Evolutionary conservation across 2,113 vertebrate species (phyloP), one percentile per base, ranked within the genome.

Genomic region (Cyanistes caeruleus): DNA sequence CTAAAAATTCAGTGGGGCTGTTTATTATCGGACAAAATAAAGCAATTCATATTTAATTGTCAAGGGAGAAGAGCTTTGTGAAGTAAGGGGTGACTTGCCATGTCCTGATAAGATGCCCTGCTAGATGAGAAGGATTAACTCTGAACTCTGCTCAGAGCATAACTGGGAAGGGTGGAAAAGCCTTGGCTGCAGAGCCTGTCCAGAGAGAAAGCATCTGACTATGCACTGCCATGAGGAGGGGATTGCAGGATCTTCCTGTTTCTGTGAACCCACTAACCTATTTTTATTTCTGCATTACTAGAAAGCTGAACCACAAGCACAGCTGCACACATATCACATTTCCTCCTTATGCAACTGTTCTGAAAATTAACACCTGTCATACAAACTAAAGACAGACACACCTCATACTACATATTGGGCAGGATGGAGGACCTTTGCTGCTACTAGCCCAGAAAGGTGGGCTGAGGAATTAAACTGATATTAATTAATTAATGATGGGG

Each of bases 181-280:
- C 19, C 35, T 76, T 55, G 46, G 35, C 41, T 5, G 4, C 13
- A 37, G 56, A 51, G 1, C 5, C 12, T 76, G 19, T 59, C 33
- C 4, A 4, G 41, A 70, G 28, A 60, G 31, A 28, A 21, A 73
- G 10, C 31, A 51, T 39, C 44, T 59, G 64, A 13, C 15, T 23
- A 10, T 3, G 0, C 20, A 19, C 37, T 3, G 5, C 28, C 7
- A 0, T 14, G 22, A 39, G 41, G 27, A 21, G 16, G 20, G 2
- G 30, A 51, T 16, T 73, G 43, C 23, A 84, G 43, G 37, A 46
- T 44, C 55, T 55, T 51, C 46, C 16, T 39, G 7, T 59, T 64
- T 65, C 65, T 59, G 44, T 51, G 60, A 59, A 82, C 59, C 55
- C 25, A 60, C 60, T 49, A 73, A 77, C 80, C 59, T 77, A 10